A percentile compares a stretch with the other conserved stretches of the same genome.
Evolutionary conservation across 2,888 invertebrate species (phyloP).

Genomic region (Acanthococcus lagerstroemiae): DNA sequence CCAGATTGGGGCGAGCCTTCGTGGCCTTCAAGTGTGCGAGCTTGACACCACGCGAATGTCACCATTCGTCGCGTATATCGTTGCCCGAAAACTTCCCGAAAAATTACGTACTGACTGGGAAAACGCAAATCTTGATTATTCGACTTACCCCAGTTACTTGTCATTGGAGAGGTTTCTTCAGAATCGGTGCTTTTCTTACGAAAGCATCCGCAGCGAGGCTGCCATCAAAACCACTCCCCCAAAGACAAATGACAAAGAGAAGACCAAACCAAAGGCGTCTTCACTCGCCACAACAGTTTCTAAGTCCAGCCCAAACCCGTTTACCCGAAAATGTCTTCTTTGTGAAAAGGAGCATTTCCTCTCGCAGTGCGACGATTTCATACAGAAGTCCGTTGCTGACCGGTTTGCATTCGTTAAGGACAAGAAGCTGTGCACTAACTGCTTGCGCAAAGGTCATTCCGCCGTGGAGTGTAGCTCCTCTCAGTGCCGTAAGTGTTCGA

Average conservation of each 20-base stretch:
- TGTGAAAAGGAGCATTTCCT: constrained; percentile 3
- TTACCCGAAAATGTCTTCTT: not conserved
- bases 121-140: constrained; percentile 1
- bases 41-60: not conserved
- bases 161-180: not conserved
- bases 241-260: not conserved
- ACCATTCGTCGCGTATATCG: not conserved
- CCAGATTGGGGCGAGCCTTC: not conserved
- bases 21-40: constrained; percentile 3
- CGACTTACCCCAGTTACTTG: not conserved
- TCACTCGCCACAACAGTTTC: not conserved
- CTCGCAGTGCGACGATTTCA: not conserved
- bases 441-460: not conserved
- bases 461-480: not conserved
- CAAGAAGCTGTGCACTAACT: not conserved
- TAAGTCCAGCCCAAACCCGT: not conserved
- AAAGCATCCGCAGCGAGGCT: not conserved
- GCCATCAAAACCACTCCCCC: not conserved
- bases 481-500: not conserved
- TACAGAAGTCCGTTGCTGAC: not conserved
- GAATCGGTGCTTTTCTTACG: constrained; percentile 1
- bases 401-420: not conserved
- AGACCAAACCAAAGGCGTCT: not conserved
- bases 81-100: constrained; percentile 3
- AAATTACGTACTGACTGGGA: not conserved